These are phyloP conservation scores for Lasiurus borealis DNA, from an alignment of 2,113 vertebrate species.

Conservation along the genomic window DNA sequence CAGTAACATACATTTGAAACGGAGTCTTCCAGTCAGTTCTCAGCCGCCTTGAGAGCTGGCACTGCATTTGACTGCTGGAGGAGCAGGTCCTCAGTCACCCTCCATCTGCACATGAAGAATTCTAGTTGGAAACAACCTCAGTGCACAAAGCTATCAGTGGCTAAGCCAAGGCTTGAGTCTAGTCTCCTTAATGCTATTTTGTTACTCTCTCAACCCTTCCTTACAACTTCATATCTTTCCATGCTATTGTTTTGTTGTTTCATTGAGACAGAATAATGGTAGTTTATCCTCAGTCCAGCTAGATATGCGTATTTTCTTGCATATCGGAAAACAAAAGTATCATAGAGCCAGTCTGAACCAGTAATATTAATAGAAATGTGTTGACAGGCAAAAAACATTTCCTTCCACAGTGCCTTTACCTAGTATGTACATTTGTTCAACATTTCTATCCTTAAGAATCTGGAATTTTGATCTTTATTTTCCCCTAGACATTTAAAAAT, in stretches of 20 bases:
- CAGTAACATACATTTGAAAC: not conserved
- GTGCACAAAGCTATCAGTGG: not conserved
- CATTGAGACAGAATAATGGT: not conserved
- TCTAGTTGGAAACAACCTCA: not conserved
- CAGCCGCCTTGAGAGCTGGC: not conserved
- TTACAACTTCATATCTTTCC: not conserved
- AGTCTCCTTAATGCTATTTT: not conserved
- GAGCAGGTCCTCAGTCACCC: not conserved
- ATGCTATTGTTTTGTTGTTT: not conserved
- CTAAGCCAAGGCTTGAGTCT: not conserved
- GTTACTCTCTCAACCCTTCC: not conserved
- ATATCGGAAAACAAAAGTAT: not conserved
- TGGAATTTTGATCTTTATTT: slow-evolving; percentile 36
- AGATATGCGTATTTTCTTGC: not conserved
- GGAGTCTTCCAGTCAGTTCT: not conserved
- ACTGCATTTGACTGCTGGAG: not conserved
- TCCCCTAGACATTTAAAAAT: slow-evolving; percentile 58
- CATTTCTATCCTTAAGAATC: slow-evolving; percentile 51
- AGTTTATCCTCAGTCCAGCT: not conserved
- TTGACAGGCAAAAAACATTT: slow-evolving; percentile 19
- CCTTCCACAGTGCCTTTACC: slow-evolving; percentile 1
- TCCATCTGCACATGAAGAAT: not conserved
- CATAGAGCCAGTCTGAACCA: not conserved
- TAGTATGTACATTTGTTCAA: slow-evolving; percentile 45
- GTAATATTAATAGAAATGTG: slow-evolving; percentile 12